These are phyloP conservation scores for Thera britannica DNA, from an alignment of 2,888 invertebrate genomes.

Conservation along the genomic window DNA sequence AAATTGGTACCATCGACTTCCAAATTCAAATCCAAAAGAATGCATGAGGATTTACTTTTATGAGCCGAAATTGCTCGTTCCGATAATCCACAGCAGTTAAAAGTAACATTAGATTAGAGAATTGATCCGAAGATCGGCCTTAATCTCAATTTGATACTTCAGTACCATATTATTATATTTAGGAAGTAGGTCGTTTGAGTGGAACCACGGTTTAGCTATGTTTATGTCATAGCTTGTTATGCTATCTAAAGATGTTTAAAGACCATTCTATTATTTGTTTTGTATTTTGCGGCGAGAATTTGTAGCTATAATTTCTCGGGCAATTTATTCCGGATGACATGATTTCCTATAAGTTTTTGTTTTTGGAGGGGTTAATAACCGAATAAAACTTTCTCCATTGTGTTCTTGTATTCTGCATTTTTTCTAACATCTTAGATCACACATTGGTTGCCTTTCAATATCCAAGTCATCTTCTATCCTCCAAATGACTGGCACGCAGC, in stretches of 20 bases:
- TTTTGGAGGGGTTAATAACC: too few relatives aligned
- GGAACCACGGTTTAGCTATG: conserved; percentile 10
- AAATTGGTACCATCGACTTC: background rate
- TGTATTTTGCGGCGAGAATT: conserved; percentile 9
- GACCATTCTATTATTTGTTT: conserved; percentile 15
- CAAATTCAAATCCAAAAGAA: background rate
- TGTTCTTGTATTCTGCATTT: too few relatives aligned
- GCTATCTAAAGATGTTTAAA: conserved; percentile 12
- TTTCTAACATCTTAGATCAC: too few relatives aligned
- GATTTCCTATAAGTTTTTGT: too few relatives aligned
- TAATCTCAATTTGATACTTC: conserved; percentile 23
- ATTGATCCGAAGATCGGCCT: background rate
- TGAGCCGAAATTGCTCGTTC: background rate
- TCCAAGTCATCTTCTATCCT: too few relatives aligned
- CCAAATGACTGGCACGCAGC: too few relatives aligned
- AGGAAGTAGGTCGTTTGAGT: conserved; percentile 21
- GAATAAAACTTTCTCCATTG: too few relatives aligned
- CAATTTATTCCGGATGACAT: too few relatives aligned
- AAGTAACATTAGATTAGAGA: background rate
- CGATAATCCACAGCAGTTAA: background rate
- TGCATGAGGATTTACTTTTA: background rate
- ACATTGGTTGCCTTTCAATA: too few relatives aligned
- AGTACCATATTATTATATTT: background rate
- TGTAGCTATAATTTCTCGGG: background rate
- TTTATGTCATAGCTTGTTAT: conserved; percentile 22